Evolutionary conservation across 2,888 invertebrate genomes (phyloP), one percentile per base, ranked within the genome.

Genomic region (Eristalis tenax): DNA sequence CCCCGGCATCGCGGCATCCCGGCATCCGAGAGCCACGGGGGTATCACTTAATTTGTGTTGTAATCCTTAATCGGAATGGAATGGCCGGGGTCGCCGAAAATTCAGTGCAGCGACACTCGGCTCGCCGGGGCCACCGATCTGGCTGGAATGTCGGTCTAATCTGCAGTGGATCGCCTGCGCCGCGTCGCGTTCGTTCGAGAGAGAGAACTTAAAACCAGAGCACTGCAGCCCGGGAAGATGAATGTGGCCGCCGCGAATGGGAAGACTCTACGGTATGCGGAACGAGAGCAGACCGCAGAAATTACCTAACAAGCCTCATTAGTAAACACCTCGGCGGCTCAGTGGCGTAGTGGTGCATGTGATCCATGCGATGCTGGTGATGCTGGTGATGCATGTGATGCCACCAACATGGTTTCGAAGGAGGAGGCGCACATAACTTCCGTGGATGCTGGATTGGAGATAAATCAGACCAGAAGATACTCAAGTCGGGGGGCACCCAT

Each of bases 281-380:
- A 88, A 77, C 64, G 80, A 81, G 88, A 88, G 80, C 84, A 74
- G 18, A 73, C 71, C 57, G 38, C 74, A 66, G 74, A 73, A 78
- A 86, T 78, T 83, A 78, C 74, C 82, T 70, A 86, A 75, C 83
- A 79, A 80, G 76, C 71, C 87, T 88, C 87, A 83, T 88, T 88
- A 88, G 87, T 80, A 88, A 84, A 88, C 88, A 88, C 88, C 88
- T 84, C 88, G 75, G 63, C 69, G 32, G 32, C 32, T 4, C 32
- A 32, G 28, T 4, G 2, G 2, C 6, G 32, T 6, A 59, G 68
- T 76, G 73, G 57, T 28, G 23, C 6, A 5, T 56, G n/a, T 66
- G 76, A 69, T 64, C 64, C 43, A 65, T 61, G n/a, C 64, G 78
- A 83, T 78, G 76, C 87, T 0, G 59, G 68, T 73, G 73, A 43